Conservation (phyloP, 2,888 invertebrate species). For the Polyploca ridens region DNA sequence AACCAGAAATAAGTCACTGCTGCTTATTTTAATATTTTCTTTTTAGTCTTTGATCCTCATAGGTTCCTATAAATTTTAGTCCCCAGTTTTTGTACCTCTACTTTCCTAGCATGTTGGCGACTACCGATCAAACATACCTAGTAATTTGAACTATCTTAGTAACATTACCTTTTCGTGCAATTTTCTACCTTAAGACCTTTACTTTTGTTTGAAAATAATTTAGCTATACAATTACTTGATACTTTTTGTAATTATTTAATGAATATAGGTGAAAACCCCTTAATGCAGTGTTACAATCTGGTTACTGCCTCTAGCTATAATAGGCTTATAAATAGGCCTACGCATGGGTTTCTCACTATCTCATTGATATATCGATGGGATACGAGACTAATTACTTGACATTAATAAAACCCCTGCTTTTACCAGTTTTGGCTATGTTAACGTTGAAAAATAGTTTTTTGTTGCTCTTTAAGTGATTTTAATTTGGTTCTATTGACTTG, state of each 20-base stretch:
- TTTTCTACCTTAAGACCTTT: constrained; percentile 11
- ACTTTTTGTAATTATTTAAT: neutral
- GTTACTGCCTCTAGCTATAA: constrained; percentile 11
- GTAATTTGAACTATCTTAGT: constrained; percentile 38
- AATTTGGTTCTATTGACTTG: neutral
- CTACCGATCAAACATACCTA: constrained; percentile 52
- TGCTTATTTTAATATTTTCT: neutral
- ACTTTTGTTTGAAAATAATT: constrained; percentile 3
- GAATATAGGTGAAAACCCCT: constrained; percentile 28
- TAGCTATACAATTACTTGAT: neutral
- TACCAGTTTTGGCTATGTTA: neutral
- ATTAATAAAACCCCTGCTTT: neutral
- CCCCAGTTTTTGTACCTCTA: neutral
- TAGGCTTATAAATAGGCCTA: neutral
- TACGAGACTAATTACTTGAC: neutral
- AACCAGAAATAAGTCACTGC: no score
- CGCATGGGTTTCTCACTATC: constrained; percentile 1
- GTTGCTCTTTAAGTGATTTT: neutral
- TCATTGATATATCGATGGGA: constrained; percentile 1
- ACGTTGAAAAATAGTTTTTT: no score
- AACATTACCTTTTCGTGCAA: constrained; percentile 15
- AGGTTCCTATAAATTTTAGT: neutral
- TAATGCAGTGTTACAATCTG: constrained; percentile 23
- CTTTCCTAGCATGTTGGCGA: constrained; percentile 50
- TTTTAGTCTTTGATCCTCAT: neutral